A percentile compares a stretch with the other conserved stretches of the same genome.
phyloP scores from a whole-genome alignment of 1,140 invertebrate genomes.

The Zaprionus ghesquierei region DNA sequence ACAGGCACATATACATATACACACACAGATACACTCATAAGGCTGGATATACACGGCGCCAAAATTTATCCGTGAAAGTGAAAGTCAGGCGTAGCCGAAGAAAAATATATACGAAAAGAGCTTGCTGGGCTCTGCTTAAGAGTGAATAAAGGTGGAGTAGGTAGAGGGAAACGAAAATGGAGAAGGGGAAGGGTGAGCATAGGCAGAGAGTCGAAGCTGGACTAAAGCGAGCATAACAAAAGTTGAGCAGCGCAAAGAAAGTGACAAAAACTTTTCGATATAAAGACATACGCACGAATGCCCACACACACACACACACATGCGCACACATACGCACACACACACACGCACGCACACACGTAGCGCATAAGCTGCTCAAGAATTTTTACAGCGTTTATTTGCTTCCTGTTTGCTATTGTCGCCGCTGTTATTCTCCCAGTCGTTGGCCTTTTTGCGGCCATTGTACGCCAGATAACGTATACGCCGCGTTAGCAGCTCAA shows the following conservation, averaged over 20 bases:
- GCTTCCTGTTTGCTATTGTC: conserved; percentile 67
- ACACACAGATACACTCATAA: background rate
- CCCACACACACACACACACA: conserved; percentile 15
- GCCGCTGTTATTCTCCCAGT: conserved; percentile 27
- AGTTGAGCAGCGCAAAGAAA: conserved; percentile 72
- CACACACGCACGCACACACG: background rate
- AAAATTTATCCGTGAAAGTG: conserved; percentile 39
- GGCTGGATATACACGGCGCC: background rate
- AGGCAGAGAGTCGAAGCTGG: background rate
- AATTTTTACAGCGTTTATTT: conserved; percentile 60
- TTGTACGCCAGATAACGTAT: conserved; percentile 64
- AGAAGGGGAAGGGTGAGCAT: background rate
- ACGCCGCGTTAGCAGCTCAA: conserved; percentile 46
- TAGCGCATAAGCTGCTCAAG: conserved; percentile 44
- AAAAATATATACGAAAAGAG: conserved; percentile 58
- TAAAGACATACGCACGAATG: conserved; percentile 76
- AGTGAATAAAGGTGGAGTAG: background rate
- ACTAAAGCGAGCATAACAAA: conserved; percentile 76
- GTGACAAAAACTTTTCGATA: conserved; percentile 77
- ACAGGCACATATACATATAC: conserved; percentile 19
- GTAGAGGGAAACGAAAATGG: background rate
- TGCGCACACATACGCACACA: background rate
- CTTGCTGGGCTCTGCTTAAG: conserved; percentile 6
- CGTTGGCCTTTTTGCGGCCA: conserved; percentile 25
- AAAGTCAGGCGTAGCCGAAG: conserved; percentile 44